A percentile compares a stretch with the other conserved stretches of the same genome.
phyloP scores from a whole-genome alignment of 2,113 vertebrate genomes.

The Gopherus flavomarginatus region DNA sequence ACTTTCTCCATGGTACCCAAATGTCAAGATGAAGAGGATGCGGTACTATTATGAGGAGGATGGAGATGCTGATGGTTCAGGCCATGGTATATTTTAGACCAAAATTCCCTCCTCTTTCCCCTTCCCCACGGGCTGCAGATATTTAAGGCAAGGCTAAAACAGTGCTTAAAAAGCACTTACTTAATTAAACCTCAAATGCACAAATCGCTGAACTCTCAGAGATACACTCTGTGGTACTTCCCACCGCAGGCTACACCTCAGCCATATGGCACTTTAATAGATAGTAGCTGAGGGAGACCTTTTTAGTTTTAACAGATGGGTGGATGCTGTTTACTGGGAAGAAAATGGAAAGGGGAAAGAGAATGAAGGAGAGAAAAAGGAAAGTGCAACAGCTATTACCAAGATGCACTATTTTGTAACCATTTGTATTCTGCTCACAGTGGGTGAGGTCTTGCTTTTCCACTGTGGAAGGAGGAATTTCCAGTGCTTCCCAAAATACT shows the following conservation, averaged over 20 bases:
- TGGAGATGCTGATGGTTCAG: rapidly evolving
- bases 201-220: background rate
- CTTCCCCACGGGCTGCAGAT: background rate
- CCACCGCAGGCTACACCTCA: slow-evolving; percentile 58
- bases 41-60: background rate
- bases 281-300: slow-evolving; percentile 29
- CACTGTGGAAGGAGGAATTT: background rate
- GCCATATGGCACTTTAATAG: slow-evolving; percentile 67
- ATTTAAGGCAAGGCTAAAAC: slow-evolving; percentile 7
- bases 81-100: background rate
- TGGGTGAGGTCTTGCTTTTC: background rate
- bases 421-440: background rate
- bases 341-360: slow-evolving; percentile 20
- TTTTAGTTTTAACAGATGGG: slow-evolving; percentile 62
- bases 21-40: background rate
- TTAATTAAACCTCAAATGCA: slow-evolving; percentile 61
- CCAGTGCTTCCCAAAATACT: background rate
- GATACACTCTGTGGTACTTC: slow-evolving; percentile 24
- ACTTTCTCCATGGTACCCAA: background rate
- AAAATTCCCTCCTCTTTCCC: background rate
- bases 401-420: background rate
- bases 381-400: slow-evolving; percentile 5
- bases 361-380: background rate
- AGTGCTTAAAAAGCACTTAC: slow-evolving; percentile 57
- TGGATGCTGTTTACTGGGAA: background rate